Conservation (phyloP, 2,888 invertebrate species). For the Lasius platythorax region DNA sequence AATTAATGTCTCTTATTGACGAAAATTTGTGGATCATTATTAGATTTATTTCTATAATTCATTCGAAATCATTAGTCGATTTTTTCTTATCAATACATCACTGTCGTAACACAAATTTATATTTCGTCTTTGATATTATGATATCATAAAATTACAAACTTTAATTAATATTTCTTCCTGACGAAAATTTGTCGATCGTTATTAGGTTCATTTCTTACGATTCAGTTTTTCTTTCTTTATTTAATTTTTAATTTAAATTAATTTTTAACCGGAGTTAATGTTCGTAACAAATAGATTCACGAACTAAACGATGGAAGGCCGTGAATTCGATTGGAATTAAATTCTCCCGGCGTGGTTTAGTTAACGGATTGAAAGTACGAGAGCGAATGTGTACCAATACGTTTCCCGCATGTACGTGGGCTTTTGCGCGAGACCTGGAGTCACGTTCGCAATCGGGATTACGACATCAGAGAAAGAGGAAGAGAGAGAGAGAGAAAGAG, state of each 20-base stretch:
- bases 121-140: no score
- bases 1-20: not conserved
- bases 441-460: slow-evolving; percentile 38
- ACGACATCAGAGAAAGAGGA: not conserved
- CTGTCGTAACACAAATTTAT: no score
- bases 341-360: not conserved
- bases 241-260: not conserved
- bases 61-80: not conserved
- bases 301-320: not conserved
- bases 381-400: slow-evolving; percentile 18
- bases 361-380: slow-evolving; percentile 27
- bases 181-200: not conserved
- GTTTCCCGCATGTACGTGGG: slow-evolving; percentile 12
- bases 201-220: not conserved
- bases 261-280: not conserved
- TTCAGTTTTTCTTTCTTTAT: not conserved
- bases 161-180: not conserved
- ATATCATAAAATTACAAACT: not conserved
- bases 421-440: slow-evolving; percentile 30
- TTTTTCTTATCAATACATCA: no score
- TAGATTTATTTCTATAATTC: not conserved
- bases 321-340: slow-evolving; percentile 10
- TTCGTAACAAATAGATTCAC: not conserved
- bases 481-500: not conserved
- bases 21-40: not conserved